These are phyloP conservation scores for Sabellastarte sp. DNA, from an alignment of 2,888 invertebrate species.

Conservation along the genomic window DNA sequence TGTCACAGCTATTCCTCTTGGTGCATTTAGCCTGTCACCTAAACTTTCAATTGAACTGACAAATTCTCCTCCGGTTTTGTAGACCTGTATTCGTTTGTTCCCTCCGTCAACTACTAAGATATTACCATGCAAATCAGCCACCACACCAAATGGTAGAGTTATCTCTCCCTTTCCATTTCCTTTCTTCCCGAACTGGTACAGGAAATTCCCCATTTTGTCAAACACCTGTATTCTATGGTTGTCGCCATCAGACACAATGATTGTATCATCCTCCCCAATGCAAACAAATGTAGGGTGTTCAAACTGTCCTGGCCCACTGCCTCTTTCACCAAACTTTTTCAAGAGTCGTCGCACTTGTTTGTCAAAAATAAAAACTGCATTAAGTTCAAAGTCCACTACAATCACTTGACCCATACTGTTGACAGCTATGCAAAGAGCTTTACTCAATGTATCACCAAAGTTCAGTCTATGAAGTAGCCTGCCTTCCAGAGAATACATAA, in stretches of 20 bases:
- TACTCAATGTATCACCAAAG: conserved; percentile 11
- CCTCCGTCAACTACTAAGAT: conserved; percentile 31
- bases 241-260: conserved; percentile 28
- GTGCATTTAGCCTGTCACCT: conserved; percentile 23
- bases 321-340: conserved; percentile 21
- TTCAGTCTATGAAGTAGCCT: conserved; percentile 10
- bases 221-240: conserved; percentile 29
- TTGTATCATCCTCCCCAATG: conserved; percentile 22
- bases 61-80: conserved; percentile 19
- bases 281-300: conserved; percentile 30
- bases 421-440: conserved; percentile 27
- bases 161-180: conserved; percentile 29
- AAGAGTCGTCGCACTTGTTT: conserved; percentile 18
- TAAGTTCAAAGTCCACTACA: conserved; percentile 26
- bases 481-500: conserved; percentile 21
- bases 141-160: conserved; percentile 29
- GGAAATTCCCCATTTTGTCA: conserved; percentile 22
- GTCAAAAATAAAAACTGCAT: conserved; percentile 24
- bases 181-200: conserved; percentile 19
- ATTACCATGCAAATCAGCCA: conserved; percentile 26
- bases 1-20: conserved; percentile 30
- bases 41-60: conserved; percentile 25
- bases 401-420: conserved; percentile 24
- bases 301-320: conserved; percentile 26
- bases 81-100: conserved; percentile 28